Base-by-base conservation (phyloP, 2,113 vertebrate species). In the Cavia porcellus region DNA sequence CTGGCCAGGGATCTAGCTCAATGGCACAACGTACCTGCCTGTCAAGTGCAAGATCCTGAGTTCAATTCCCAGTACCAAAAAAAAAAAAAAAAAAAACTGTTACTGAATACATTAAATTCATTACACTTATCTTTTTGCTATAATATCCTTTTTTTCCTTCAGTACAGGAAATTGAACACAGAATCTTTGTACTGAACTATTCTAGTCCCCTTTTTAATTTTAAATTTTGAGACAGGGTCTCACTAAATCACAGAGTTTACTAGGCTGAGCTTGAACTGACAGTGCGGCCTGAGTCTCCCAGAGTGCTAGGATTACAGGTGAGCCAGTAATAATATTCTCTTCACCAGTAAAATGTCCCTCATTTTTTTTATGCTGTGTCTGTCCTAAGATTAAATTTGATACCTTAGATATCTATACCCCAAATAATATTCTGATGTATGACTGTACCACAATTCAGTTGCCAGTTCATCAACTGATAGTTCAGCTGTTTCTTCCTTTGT, bases 301-400 rank as follows among this genome's bases (percentile, higher is more conserved):
- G 55, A 55, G 55, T 55, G 55, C 55, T 15, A 55, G 55, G 55
- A 55, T 55, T 64, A 64, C 9, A 64, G 61, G 61, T 11, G 25
- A 28, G 61, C 61, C 61, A 28, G 25, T 28, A 25, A 64, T 64
- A 25, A 28, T 64, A 64, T 11, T 64, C 61, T 64, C 28, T 32
- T 32, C 30, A 55, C 25, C n/a, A 86, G 22, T 86, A 38, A 59
- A 89, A 83, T 77, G 2, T 77, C 6, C 4, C 24, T 94, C 42
- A 68, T 32, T 82, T 93, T 96, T 79, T 81, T 88, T 84, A 75
- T 74, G 47, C 50, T 24, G 5, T 91, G 32, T 83, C 84, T 92
- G 25, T 24, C 72, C 57, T 93, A 62, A 86, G 61, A 89, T 79
- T 82, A 84, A 84, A 92, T 77, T 80, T 81, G 11, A 35, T 92